Conservation (phyloP, 2,888 invertebrate species). For the Caenorhabditis sp. region DNA sequence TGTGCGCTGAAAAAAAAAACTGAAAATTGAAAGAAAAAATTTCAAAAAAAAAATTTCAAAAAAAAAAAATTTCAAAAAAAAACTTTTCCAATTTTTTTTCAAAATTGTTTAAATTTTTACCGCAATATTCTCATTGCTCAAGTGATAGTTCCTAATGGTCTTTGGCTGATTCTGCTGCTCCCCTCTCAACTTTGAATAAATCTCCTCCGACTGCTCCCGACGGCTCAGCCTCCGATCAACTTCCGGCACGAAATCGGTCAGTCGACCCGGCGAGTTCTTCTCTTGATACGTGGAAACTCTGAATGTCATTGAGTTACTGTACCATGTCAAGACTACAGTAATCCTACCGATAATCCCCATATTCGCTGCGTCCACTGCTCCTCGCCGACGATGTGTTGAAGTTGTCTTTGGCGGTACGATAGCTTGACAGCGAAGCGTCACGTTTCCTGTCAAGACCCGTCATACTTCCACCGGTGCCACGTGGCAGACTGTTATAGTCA, state of each 20-base stretch:
- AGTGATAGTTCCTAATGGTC: conserved; percentile 68
- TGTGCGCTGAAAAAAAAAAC: conserved; percentile 48
- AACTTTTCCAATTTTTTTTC: too few relatives aligned
- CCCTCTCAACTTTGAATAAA: conserved; percentile 30
- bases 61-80: too few relatives aligned
- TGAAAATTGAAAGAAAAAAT: too few relatives aligned
- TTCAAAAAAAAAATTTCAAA: too few relatives aligned
- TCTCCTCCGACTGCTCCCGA: conserved; percentile 45
- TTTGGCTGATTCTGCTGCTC: conserved; percentile 53
- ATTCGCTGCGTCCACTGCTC: conserved; percentile 56
- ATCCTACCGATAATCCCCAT: conserved; percentile 48
- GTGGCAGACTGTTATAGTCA: conserved; percentile 70
- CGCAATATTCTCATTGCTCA: conserved; percentile 56
- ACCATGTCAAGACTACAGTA: background rate
- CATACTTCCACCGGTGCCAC: conserved; percentile 35
- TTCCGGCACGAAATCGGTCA: conserved; percentile 81
- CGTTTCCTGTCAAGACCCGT: conserved; percentile 42
- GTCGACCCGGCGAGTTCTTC: conserved; percentile 74
- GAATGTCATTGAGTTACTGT: conserved; percentile 5
- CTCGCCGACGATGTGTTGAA: conserved; percentile 51
- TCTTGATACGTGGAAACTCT: conserved; percentile 51
- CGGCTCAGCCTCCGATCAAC: conserved; percentile 62
- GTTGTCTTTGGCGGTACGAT: conserved; percentile 58
- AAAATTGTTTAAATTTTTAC: too few relatives aligned
- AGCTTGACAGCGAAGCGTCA: conserved; percentile 56